Evolutionary conservation across 2,797 vertebrate species (phyloP).

Genomic region (Gila robusta): DNA sequence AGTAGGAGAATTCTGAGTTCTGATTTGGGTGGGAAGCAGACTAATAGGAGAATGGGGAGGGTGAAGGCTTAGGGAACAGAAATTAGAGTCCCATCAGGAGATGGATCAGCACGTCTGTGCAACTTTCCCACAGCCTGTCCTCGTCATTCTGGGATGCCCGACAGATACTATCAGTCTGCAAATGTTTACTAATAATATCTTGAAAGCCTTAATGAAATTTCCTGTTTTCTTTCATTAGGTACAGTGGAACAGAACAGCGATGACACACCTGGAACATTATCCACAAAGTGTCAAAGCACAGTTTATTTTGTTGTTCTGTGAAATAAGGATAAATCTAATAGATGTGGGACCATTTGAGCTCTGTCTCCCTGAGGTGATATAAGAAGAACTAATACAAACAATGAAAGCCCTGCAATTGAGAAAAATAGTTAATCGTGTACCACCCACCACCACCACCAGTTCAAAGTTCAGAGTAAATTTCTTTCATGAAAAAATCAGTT

Average conservation of each 20-base stretch:
- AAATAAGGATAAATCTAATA: slow-evolving; percentile 44
- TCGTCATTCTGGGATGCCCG: slow-evolving; percentile 70
- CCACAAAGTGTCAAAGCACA: slow-evolving; percentile 13
- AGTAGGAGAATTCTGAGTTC: not conserved
- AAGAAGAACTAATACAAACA: slow-evolving; percentile 78
- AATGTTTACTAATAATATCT: slow-evolving; percentile 74
- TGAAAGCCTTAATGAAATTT: slow-evolving; percentile 48
- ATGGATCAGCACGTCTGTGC: slow-evolving; percentile 77
- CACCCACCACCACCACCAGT: slow-evolving; percentile 63
- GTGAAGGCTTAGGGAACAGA: not conserved
- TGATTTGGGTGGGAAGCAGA: not conserved
- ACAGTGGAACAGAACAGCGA: not conserved
- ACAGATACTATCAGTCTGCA: slow-evolving; percentile 78
- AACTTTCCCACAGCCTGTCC: slow-evolving; percentile 85
- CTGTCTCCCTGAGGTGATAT: slow-evolving; percentile 75
- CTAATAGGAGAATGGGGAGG: slow-evolving; percentile 1
- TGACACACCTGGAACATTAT: not conserved
- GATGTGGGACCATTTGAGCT: slow-evolving; percentile 70
- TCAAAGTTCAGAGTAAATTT: no score
- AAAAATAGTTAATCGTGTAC: slow-evolving; percentile 76
- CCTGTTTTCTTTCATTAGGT: slow-evolving; percentile 12
- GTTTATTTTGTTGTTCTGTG: slow-evolving; percentile 22
- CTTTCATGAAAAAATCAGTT: no score
- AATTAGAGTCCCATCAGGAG: slow-evolving; percentile 63
- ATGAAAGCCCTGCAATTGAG: slow-evolving; percentile 81